Conservation (phyloP, 2,888 invertebrate species). For the Xanthia icteritia region DNA sequence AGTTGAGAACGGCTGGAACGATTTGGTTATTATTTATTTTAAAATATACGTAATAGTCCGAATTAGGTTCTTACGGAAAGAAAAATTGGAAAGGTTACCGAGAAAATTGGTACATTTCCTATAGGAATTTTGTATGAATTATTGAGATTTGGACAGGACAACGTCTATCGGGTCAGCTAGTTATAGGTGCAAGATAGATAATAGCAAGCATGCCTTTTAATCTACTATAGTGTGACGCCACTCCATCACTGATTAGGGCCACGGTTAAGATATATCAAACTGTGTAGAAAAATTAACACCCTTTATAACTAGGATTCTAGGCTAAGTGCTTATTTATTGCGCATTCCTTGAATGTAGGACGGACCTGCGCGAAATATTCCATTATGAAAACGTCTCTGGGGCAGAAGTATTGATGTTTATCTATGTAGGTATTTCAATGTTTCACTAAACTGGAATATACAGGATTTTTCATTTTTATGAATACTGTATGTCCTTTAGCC, state of each 20-base stretch:
- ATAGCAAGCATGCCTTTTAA: no score
- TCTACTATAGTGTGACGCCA: not conserved
- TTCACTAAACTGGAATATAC: not conserved
- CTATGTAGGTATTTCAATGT: not conserved
- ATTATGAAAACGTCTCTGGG: not conserved
- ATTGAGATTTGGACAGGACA: no score
- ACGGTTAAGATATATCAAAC: no score
- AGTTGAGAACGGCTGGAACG: no score
- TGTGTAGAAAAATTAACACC: not conserved
- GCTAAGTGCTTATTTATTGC: constrained; percentile 19
- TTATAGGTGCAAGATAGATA: no score
- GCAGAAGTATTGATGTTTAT: not conserved
- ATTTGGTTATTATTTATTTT: no score
- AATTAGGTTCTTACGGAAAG: no score
- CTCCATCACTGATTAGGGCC: not conserved
- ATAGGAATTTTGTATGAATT: no score
- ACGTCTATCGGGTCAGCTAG: no score
- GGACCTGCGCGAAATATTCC: not conserved
- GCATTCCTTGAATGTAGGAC: constrained; percentile 11
- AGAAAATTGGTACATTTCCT: no score
- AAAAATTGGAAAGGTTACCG: no score
- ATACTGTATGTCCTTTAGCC: not conserved
- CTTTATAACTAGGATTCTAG: constrained; percentile 16
- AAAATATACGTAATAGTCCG: no score
- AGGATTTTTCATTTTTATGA: not conserved